phyloP scores from a whole-genome alignment of 2,888 invertebrate genomes.

The Cheilosia impressa region DNA sequence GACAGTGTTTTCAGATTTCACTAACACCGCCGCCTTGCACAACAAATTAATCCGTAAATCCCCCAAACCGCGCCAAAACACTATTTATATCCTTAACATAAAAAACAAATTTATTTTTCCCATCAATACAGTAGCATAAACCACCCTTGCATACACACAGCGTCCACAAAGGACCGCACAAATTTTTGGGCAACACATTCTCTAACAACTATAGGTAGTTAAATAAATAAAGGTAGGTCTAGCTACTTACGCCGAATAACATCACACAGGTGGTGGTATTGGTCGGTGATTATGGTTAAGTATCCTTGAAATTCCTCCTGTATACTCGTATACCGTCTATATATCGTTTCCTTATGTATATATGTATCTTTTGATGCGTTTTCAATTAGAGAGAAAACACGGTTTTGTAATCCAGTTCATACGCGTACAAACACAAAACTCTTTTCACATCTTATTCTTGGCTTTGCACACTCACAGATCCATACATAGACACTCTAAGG shows the following conservation, averaged over 20 bases:
- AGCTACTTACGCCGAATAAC: conserved; percentile 71
- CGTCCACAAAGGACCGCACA: conserved; percentile 15
- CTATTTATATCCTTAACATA: conserved; percentile 4
- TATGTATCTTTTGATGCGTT: conserved; percentile 57
- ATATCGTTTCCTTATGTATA: conserved; percentile 27
- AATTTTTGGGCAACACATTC: background rate
- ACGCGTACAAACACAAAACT: conserved; percentile 24
- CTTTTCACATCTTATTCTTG: conserved; percentile 49
- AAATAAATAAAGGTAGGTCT: conserved; percentile 26
- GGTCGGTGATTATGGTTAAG: conserved; percentile 33
- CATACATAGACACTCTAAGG: conserved; percentile 43
- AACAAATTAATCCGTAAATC: conserved; percentile 20
- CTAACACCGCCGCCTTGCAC: conserved; percentile 15
- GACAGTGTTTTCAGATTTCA: background rate
- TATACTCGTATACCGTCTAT: conserved; percentile 15
- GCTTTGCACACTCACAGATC: conserved; percentile 43
- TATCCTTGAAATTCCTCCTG: conserved; percentile 49
- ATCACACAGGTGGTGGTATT: conserved; percentile 71
- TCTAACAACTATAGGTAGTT: conserved; percentile 4
- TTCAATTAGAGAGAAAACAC: conserved; percentile 51
- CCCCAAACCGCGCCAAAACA: conserved; percentile 27
- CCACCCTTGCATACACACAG: background rate
- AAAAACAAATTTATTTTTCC: background rate
- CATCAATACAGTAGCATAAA: conserved; percentile 4
- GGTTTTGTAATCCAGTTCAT: conserved; percentile 55